Evolutionary conservation across 64 coral and sea anemone species (phyloP).

Genomic region (Orbicella faveolata): DNA sequence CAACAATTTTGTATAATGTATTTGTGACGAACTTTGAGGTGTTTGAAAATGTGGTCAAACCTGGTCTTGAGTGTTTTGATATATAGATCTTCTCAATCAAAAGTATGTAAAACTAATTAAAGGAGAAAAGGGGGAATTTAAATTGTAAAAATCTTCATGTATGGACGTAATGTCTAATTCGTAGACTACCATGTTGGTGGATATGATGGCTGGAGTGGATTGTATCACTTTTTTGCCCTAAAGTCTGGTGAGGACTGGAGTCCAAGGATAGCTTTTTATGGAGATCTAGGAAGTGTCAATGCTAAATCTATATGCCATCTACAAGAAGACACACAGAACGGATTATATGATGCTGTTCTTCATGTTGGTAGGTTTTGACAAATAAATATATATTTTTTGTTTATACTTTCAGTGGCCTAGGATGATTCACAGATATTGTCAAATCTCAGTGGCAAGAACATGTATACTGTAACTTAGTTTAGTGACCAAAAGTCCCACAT

Average conservation of each 20-base stretch:
- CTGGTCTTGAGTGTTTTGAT: no score
- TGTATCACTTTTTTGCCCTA: slow-evolving; percentile 70
- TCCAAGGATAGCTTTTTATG: slow-evolving; percentile 86
- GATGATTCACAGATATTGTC: no score
- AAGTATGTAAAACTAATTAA: no score
- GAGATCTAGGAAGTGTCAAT: slow-evolving; percentile 88
- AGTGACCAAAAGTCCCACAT: no score
- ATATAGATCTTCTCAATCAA: no score
- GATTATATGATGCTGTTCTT: slow-evolving; percentile 84
- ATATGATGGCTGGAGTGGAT: slow-evolving; percentile 77
- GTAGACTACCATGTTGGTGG: slow-evolving; percentile 96
- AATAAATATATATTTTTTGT: neutral
- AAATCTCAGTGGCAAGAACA: no score
- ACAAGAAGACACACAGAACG: slow-evolving; percentile 76
- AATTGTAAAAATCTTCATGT: no score
- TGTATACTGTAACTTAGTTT: no score
- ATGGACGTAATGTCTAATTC: neutral
- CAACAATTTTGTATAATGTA: no score
- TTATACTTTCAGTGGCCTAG: neutral
- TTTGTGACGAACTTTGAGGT: no score
- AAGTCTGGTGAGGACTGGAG: slow-evolving; percentile 84
- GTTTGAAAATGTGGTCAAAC: no score
- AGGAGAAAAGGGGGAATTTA: no score
- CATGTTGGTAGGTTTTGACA: slow-evolving; percentile 79
- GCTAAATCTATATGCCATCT: slow-evolving; percentile 73